Evolutionary conservation across 2,113 vertebrate genomes (phyloP).

Genomic region (Probosciger aterrimus): DNA sequence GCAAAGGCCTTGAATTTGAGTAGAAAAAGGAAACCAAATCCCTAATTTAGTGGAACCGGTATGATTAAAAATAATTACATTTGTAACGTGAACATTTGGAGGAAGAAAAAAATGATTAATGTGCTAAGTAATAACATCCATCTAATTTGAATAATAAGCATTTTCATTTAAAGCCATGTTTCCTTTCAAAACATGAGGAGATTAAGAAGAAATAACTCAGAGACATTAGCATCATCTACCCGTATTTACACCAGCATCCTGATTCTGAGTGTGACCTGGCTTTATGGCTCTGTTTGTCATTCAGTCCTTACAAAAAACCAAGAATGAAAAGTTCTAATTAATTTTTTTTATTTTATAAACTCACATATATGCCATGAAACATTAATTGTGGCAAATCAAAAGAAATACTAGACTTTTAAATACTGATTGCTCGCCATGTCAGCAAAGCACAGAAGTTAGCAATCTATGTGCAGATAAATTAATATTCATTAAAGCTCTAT

Average conservation of each 20-base stretch:
- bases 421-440: neutral
- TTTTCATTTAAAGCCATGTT: slow-evolving; percentile 50
- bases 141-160: slow-evolving; percentile 55
- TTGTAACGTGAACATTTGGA: slow-evolving; percentile 47
- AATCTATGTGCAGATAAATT: slow-evolving; percentile 12
- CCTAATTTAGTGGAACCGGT: slow-evolving; percentile 58
- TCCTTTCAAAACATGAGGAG: slow-evolving; percentile 9
- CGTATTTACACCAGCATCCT: neutral
- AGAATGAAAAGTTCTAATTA: slow-evolving; percentile 32
- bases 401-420: slow-evolving; percentile 20
- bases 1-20: slow-evolving; percentile 20
- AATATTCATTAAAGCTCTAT: slow-evolving; percentile 21
- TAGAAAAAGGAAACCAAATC: slow-evolving; percentile 10
- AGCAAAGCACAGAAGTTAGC: slow-evolving; percentile 13
- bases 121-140: slow-evolving; percentile 48
- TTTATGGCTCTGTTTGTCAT: slow-evolving; percentile 7
- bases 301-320: neutral
- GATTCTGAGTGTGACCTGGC: neutral
- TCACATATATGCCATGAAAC: neutral
- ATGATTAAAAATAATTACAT: slow-evolving; percentile 62
- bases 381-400: slow-evolving; percentile 44
- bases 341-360: slow-evolving; percentile 32
- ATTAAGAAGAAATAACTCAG: slow-evolving; percentile 45
- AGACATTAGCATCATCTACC: neutral
- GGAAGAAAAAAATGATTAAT: slow-evolving; percentile 40